Percentiles rank a stretch among this genome's conserved stretches.
These are phyloP conservation scores for Physocephala rufipes DNA, from an alignment of 2,888 invertebrate species.

Conservation along the genomic window DNA sequence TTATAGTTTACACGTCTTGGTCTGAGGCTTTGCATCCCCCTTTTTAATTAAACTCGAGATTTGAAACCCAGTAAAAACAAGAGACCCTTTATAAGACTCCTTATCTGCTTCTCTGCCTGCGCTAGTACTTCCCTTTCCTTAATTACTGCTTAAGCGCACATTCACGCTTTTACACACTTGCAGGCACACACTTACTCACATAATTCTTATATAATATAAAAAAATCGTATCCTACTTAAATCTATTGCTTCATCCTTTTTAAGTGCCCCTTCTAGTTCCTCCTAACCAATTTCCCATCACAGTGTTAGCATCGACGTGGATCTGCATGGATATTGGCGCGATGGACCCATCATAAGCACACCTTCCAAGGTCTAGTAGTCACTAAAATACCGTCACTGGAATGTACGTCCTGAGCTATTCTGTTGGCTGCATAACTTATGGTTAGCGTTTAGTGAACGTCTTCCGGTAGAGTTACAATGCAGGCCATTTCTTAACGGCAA, in stretches of 20 bases:
- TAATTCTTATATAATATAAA: neutral
- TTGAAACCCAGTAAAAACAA: too few species aligned
- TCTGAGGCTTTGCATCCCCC: too few species aligned
- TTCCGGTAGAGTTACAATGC: constrained; percentile 48
- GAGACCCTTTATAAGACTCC: too few species aligned
- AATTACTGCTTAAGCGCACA: too few species aligned
- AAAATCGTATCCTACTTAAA: neutral
- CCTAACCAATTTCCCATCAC: constrained; percentile 56
- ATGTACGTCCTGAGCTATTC: constrained; percentile 4
- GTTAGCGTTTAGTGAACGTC: constrained; percentile 44
- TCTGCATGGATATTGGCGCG: constrained; percentile 57
- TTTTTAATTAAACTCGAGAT: too few species aligned
- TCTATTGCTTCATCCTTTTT: constrained; percentile 15
- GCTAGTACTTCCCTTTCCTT: too few species aligned
- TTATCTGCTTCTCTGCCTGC: too few species aligned
- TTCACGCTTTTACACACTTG: too few species aligned
- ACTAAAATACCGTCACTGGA: neutral
- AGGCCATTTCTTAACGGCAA: constrained; percentile 62
- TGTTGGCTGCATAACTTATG: constrained; percentile 31
- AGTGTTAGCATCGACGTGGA: constrained; percentile 57
- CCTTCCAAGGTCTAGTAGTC: constrained; percentile 14
- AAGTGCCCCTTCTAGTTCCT: neutral
- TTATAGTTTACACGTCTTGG: too few species aligned
- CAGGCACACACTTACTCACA: too few species aligned
- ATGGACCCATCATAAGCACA: too few species aligned